Evolutionary conservation across 2,113 vertebrate genomes (phyloP).

Genomic region (Crotophaga sulcirostris): DNA sequence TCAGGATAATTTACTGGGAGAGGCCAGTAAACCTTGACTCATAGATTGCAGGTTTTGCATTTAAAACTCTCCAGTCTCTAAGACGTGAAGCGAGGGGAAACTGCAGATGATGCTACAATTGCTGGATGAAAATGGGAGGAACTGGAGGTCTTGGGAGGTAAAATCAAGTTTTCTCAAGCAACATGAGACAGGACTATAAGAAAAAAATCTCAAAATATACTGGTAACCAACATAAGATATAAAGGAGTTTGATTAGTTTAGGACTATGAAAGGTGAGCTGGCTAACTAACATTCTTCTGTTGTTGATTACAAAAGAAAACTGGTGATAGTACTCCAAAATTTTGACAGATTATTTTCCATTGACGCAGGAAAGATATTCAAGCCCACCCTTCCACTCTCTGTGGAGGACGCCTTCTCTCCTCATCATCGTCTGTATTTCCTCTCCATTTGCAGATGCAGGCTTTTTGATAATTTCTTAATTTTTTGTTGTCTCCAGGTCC

Average conservation of each 20-base stretch:
- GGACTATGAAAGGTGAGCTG: neutral
- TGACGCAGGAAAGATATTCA: neutral
- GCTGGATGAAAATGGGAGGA: neutral
- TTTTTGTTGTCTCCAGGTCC: neutral
- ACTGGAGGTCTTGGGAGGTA: neutral
- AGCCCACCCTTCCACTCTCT: neutral
- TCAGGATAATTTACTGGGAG: neutral
- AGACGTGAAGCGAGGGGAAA: neutral
- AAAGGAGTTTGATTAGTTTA: neutral
- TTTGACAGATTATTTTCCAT: neutral
- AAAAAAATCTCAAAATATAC: neutral
- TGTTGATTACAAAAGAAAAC: neutral
- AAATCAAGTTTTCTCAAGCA: neutral
- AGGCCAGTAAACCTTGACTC: neutral
- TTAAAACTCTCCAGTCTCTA: neutral
- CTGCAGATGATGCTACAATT: neutral
- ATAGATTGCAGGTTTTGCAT: neutral
- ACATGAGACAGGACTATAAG: neutral
- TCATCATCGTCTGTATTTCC: neutral
- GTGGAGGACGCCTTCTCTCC: neutral
- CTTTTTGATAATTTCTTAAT: neutral
- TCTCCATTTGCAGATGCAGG: neutral
- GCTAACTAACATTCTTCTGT: neutral
- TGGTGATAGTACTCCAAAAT: neutral
- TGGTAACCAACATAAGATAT: neutral